Evolutionary conservation across 1,140 invertebrate genomes (phyloP).

Genomic region (Drosophila malerkotliana): DNA sequence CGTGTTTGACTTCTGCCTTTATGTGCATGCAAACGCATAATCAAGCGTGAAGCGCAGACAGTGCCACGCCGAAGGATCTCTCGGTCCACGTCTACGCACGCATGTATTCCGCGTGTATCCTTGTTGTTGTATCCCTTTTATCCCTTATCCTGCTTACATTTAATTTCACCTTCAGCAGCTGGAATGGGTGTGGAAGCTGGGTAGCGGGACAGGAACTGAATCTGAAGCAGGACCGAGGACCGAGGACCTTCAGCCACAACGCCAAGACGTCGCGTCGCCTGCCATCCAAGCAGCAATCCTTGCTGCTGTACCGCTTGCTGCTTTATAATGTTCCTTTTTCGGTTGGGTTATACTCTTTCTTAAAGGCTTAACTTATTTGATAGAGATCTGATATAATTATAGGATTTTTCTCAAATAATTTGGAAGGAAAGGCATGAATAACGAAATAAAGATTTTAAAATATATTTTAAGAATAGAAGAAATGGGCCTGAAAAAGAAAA

Average conservation of each 20-base stretch:
- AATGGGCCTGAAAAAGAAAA: no score
- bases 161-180: conserved; percentile 69
- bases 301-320: neutral
- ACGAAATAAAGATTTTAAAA: no score
- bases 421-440: no score
- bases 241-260: conserved; percentile 31
- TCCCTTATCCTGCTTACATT: conserved; percentile 70
- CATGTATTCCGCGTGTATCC: conserved; percentile 22
- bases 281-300: conserved; percentile 22
- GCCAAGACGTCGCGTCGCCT: conserved; percentile 61
- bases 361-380: neutral
- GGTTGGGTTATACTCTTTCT: conserved; percentile 4
- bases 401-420: no score
- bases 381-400: neutral
- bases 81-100: conserved; percentile 26
- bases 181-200: neutral
- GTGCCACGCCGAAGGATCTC: conserved; percentile 9
- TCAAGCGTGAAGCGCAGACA: conserved; percentile 64
- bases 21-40: conserved; percentile 82
- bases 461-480: no score
- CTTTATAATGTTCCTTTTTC: conserved; percentile 36
- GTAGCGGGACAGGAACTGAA: conserved; percentile 3
- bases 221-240: conserved; percentile 9
- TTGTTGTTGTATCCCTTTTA: conserved; percentile 22
- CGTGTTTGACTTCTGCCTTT: conserved; percentile 78